Conservation (phyloP, 2,888 invertebrate species). For the Apantesis nais region DNA sequence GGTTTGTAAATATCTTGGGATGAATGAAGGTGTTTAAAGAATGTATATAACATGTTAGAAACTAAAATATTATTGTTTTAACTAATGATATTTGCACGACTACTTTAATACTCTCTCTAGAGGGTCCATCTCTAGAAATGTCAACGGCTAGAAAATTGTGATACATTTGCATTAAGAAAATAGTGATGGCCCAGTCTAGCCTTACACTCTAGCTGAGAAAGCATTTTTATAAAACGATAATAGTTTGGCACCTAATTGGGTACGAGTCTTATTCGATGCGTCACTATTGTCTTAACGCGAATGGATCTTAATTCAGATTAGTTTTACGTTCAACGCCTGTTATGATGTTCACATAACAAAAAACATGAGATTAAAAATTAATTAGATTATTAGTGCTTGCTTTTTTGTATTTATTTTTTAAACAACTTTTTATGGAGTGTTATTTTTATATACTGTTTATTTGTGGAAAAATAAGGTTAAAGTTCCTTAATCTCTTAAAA, state of each 20-base stretch:
- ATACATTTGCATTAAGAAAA: no score
- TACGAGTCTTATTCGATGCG: neutral
- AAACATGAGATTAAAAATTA: conserved; percentile 1
- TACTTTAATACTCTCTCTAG: neutral
- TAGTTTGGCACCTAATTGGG: neutral
- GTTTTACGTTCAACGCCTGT: neutral
- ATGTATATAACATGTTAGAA: neutral
- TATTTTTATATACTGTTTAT: conserved; percentile 37
- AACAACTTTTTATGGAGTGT: conserved; percentile 36
- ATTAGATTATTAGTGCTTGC: neutral
- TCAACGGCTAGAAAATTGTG: neutral
- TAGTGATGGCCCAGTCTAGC: no score
- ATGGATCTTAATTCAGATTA: neutral
- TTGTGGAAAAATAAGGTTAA: neutral
- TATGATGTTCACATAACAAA: neutral
- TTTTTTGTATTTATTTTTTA: conserved; percentile 16
- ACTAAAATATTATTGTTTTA: neutral
- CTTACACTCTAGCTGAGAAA: neutral
- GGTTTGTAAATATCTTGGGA: no score
- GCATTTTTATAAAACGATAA: neutral
- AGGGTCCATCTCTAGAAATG: neutral
- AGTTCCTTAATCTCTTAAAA: neutral
- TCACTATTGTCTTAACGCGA: neutral
- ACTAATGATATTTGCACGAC: neutral
- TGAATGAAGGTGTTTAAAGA: no score